Base-by-base conservation (phyloP, 2,888 invertebrate species). In the Eilema sororculum region DNA sequence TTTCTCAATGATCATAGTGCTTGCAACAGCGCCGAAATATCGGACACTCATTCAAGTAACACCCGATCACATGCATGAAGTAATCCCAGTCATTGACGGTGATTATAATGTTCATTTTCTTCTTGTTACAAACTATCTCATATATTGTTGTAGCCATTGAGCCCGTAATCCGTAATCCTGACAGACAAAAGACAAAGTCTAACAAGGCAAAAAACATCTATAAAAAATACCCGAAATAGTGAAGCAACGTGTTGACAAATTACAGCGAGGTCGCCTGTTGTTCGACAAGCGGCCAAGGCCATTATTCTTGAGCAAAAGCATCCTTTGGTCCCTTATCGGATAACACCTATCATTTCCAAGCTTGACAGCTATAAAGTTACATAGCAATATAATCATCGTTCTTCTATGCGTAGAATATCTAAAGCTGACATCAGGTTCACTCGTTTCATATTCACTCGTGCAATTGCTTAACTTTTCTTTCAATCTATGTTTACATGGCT, bases 321-420 rank as follows among this genome's bases (percentile, higher is more conserved):
- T 52, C 52, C 52, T 52, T 52, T n/a, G 52, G 52, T 52, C n/a
- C 52, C 52, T 52, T 52, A 52, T 52, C 52, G 52, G n/a, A 52
- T 52, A n/a, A 52, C 52, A 52, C 52, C 52, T 52, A n/a, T 52
- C 52, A 52, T n/a, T 52, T 52, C 52, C 20, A n/a, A 30, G 61
- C 20, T 62, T 28, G n/a, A 20, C 61, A 62, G 33, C 22, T 58
- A n/a, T 58, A 22, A 25, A 66, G 59, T 37, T 59, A 24, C 37
- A 52, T 52, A 52, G n/a, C 52, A 52, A 52, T 52, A n/a, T 52
- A 52, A 52, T 52, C 52, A 52, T 52, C 52, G 52, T n/a, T 52
- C 20, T n/a, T 52, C 52, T 52, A 52, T n/a, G 52, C n/a, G 52
- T 64, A 46, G 46, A 46, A 64, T n/a, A 52, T 52, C 37, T 62